Base-by-base conservation (phyloP, 2,888 invertebrate genomes). In the Germaria angustata region DNA sequence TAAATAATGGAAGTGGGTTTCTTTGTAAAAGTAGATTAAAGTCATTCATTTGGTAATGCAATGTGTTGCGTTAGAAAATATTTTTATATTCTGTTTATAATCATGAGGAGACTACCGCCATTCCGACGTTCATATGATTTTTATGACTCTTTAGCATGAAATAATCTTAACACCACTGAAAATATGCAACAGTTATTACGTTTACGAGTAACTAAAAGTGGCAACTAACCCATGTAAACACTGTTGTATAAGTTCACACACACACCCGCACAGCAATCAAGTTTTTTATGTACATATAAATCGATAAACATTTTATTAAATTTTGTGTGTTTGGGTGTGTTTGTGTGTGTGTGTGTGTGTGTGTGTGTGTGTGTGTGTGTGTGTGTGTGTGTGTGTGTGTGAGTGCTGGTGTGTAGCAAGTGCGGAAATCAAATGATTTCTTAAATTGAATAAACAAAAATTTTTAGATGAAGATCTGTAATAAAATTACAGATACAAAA, bases 141-240 rank as follows among this genome's bases (percentile, higher is more conserved):
- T n/a, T n/a, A n/a, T n/a, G n/a, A 34, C 13, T 22, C 15, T 49
- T 15, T 9, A 49, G 22, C 34, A 46, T 49, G 65, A 49, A 65
- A 22, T 20, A n/a, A n/a, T n/a, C 34, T 65, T 11, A n/a, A 22
- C 20, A n/a, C 49, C 22, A 46, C 15, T 34, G 7, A 65, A 46
- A 17, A 49, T 32, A 49, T 49, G 41, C 65, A 65, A 65, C 65
- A 65, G 65, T 65, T 65, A 4, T 8, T 20, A 3, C 13, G 46
- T 11, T n/a, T 49, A 24, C 5, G n/a, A n/a, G n/a, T n/a, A n/a
- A n/a, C n/a, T 11, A 32, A 20, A 20, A 28, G 17, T 17, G 6
- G 17, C 11, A 34, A 15, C 7, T 3, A 3, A 61, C 15, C 15
- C 15, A 44, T 24, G 6, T 15, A 3, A 9, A 22, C 20, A 44